Evolutionary conservation across 1,140 invertebrate species (phyloP), one percentile per base, ranked within the genome.

Genomic region (Cotesia chilonis): DNA sequence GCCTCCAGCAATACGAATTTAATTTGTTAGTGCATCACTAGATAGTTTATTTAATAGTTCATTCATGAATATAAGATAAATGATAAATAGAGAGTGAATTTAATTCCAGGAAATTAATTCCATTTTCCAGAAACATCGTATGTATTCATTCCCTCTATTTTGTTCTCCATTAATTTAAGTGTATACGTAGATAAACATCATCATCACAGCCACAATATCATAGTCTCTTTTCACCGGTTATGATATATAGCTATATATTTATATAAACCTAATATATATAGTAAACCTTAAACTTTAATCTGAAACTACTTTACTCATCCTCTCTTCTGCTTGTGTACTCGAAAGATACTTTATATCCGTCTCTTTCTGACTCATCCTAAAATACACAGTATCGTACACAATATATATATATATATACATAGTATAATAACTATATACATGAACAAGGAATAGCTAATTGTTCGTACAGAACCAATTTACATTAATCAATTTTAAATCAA

Each of bases 401-500:
- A 28, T 12, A 17, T 36, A 37, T 38, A 63, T 47, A 66, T 57
- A 36, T 14, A 14, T 14, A 14, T 14, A n/a, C n/a, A n/a, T n/a
- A n/a, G 51, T 72, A 4, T 65, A 78, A 82, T 83, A 83, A 80
- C 84, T 83, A 55, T 68, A 37, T 36, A 51, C 78, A 77, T 84
- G 83, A 84, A 84, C 83, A 85, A 85, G 84, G 83, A 87, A 87
- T 86, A 86, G 84, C 86, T 87, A 87, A 87, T 87, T 87, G 83
- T 83, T 86, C 84, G 83, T 85, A 82, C 84, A 85, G 82, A 81
- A 80, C 80, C 84, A 87, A 85, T 85, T 86, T 85, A 82, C 85
- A 86, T 87, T 80, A 85, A 87, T 87, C 84, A 86, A 87, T 87
- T 85, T 85, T 85, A 85, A 85, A 87, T 87, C 82, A 83, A 83